These are phyloP conservation scores for Girardinus metallicus DNA, from an alignment of 2,797 vertebrate genomes.

Conservation along the genomic window DNA sequence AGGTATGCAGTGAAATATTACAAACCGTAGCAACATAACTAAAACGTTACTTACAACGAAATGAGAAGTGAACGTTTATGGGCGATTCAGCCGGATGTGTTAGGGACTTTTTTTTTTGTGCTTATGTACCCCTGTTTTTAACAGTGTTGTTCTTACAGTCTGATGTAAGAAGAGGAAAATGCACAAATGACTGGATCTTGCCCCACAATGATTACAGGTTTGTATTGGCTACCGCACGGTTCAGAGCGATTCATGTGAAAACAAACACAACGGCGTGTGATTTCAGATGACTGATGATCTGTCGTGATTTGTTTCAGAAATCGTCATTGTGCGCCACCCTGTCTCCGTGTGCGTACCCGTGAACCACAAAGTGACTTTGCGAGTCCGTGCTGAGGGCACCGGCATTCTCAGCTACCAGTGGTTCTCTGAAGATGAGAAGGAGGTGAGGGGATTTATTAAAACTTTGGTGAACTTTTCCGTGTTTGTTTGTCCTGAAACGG, in stretches of 20 bases:
- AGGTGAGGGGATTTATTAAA: constrained; percentile 69
- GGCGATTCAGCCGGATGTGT: neutral
- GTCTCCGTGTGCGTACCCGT: constrained; percentile 80
- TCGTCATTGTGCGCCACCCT: constrained; percentile 84
- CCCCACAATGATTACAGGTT: constrained; percentile 75
- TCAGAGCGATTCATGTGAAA: neutral
- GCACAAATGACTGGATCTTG: constrained; percentile 57
- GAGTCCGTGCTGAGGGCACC: constrained; percentile 80
- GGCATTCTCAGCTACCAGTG: constrained; percentile 84
- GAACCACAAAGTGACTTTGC: constrained; percentile 78
- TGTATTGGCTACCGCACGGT: neutral
- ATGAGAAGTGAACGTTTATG: constrained; percentile 20
- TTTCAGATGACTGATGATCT: constrained; percentile 14
- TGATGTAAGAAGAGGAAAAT: constrained; percentile 48
- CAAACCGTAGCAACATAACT: neutral
- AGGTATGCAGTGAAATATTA: constrained; percentile 46
- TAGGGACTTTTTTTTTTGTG: neutral
- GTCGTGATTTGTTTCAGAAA: constrained; percentile 68
- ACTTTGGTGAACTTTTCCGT: too few relatives aligned
- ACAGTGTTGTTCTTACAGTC: constrained; percentile 20
- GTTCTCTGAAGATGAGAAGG: constrained; percentile 77
- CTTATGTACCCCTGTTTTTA: neutral
- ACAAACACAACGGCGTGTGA: neutral
- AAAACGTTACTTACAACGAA: constrained; percentile 7
- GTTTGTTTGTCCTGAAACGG: neutral